phyloP scores from a whole-genome alignment of 2,797 vertebrate genomes.

The Strix occidentalis region DNA sequence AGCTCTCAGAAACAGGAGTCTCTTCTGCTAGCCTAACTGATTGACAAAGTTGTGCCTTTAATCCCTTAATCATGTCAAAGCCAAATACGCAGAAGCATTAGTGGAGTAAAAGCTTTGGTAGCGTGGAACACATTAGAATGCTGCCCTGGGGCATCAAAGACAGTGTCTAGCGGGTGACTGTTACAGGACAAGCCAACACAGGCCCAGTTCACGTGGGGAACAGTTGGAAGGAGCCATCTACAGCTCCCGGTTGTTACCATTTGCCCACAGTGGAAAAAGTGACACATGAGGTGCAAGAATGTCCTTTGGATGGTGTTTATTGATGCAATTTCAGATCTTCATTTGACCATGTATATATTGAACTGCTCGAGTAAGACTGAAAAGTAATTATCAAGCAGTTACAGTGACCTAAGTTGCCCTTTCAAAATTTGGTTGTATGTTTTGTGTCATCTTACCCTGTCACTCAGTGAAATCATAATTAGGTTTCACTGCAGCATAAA shows the following conservation, averaged over 20 bases:
- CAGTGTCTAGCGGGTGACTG: not conserved
- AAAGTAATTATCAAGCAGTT: slow-evolving; percentile 55
- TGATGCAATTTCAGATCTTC: not conserved
- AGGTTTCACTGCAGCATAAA: slow-evolving; percentile 58
- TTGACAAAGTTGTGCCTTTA: not conserved
- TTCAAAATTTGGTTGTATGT: slow-evolving; percentile 35
- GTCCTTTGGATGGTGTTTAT: not conserved
- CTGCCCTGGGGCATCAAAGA: not conserved
- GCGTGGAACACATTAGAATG: not conserved
- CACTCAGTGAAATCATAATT: slow-evolving; percentile 61
- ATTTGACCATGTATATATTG: not conserved
- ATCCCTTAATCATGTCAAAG: not conserved
- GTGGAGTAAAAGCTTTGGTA: not conserved
- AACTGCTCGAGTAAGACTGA: slow-evolving; percentile 4
- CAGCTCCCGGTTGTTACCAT: not conserved
- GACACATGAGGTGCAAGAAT: not conserved
- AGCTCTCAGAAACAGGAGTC: not conserved
- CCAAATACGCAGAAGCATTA: not conserved
- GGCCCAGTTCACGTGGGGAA: accelerated
- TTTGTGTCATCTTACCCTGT: slow-evolving; percentile 61
- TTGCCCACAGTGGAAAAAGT: not conserved
- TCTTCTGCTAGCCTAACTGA: not conserved
- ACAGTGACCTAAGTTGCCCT: slow-evolving; percentile 16
- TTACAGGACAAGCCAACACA: not conserved
- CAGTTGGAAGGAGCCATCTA: not conserved